phyloP scores from a whole-genome alignment of 2,888 invertebrate genomes.

The Pseudanteris insignis region DNA sequence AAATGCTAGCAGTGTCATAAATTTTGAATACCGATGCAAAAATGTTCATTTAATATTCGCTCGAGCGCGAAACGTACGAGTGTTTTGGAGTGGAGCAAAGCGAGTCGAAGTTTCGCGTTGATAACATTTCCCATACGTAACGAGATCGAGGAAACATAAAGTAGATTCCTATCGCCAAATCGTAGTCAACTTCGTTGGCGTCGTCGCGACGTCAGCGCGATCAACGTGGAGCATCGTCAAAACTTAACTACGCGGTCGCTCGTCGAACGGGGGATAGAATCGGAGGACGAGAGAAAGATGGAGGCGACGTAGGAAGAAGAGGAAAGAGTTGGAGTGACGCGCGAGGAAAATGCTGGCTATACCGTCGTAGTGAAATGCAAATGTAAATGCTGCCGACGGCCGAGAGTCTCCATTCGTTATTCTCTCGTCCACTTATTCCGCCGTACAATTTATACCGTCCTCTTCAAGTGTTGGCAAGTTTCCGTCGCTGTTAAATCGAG shows the following conservation, averaged over 20 bases:
- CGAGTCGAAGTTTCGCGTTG: slow-evolving; percentile 14
- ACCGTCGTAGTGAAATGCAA: slow-evolving; percentile 39
- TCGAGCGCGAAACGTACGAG: slow-evolving; percentile 18
- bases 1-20: slow-evolving; percentile 3
- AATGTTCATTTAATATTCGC: slow-evolving; percentile 28
- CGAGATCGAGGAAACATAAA: slow-evolving; percentile 37
- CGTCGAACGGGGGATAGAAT: background rate
- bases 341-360: slow-evolving; percentile 7
- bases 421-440: slow-evolving; percentile 40
- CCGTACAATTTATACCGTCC: slow-evolving; percentile 32
- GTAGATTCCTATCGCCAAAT: slow-evolving; percentile 39
- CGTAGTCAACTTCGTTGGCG: slow-evolving; percentile 28
- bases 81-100: slow-evolving; percentile 7
- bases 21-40: background rate
- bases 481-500: slow-evolving; percentile 28
- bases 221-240: slow-evolving; percentile 36
- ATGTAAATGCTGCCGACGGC: slow-evolving; percentile 35
- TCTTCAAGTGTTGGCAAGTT: slow-evolving; percentile 38
- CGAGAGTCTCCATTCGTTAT: slow-evolving; percentile 41
- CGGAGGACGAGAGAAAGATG: background rate
- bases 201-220: slow-evolving; percentile 45
- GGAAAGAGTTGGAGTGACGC: slow-evolving; percentile 5
- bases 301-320: background rate
- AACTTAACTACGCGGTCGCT: slow-evolving; percentile 25
- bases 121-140: slow-evolving; percentile 36